Conservation (phyloP, 2,113 vertebrate species). For the Sardina pilchardus region DNA sequence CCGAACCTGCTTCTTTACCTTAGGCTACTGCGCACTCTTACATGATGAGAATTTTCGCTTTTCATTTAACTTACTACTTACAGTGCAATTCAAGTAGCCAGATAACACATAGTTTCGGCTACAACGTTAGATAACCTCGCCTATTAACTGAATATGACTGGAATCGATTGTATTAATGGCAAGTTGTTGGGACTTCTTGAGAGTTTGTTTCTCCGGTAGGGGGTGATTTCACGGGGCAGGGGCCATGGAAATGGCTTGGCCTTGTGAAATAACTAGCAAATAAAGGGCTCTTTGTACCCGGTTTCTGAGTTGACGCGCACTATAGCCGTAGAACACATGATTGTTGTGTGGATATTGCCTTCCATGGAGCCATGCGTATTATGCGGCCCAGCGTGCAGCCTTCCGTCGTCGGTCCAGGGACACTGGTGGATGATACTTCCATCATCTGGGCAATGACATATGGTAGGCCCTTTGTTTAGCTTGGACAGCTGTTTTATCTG, state of each 20-base stretch:
- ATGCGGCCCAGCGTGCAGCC: conserved; percentile 25
- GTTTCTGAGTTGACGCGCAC: conserved; percentile 42
- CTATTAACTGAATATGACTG: neutral
- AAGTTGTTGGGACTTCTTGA: neutral
- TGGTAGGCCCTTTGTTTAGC: neutral
- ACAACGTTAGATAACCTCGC: neutral
- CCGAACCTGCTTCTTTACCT: neutral
- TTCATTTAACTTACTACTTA: neutral
- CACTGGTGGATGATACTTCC: neutral
- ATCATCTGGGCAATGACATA: neutral
- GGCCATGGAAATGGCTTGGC: conserved; percentile 57
- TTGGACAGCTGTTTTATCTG: neutral
- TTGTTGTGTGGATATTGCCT: conserved; percentile 62
- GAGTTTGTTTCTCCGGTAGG: neutral
- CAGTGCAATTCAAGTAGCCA: neutral
- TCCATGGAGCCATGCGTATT: conserved; percentile 27
- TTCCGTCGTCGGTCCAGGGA: conserved; percentile 11
- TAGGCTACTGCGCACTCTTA: neutral
- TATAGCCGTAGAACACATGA: conserved; percentile 53
- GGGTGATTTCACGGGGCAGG: conserved; percentile 48
- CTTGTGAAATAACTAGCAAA: conserved; percentile 63
- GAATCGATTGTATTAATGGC: neutral
- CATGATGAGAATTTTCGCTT: neutral
- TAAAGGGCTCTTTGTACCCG: conserved; percentile 71
- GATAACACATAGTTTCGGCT: too few relatives aligned